These are phyloP conservation scores for Octonoba sinensis DNA, from an alignment of 2,888 invertebrate species.

Conservation along the genomic window DNA sequence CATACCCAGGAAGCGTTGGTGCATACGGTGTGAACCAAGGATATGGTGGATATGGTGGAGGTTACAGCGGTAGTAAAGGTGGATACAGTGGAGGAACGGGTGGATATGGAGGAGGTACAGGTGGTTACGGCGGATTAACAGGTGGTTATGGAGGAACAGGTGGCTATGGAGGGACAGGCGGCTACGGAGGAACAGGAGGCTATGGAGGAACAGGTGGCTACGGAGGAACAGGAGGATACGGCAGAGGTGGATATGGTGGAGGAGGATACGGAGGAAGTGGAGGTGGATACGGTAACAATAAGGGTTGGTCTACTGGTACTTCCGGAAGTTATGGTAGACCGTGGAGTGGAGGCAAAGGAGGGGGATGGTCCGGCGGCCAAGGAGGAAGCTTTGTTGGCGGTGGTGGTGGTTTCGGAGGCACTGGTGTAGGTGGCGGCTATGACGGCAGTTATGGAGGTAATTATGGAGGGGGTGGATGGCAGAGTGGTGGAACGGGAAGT, in stretches of 20 bases:
- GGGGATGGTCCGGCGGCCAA: conserved; percentile 17
- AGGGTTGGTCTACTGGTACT: conserved; percentile 1
- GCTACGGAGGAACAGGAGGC: background rate
- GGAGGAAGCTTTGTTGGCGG: conserved; percentile 23
- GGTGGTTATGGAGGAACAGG: conserved; percentile 4
- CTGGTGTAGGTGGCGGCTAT: conserved; percentile 4
- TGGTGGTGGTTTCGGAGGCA: background rate
- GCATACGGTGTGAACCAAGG: conserved; percentile 2
- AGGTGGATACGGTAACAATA: conserved; percentile 29
- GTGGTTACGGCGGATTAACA: background rate
- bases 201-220: background rate
- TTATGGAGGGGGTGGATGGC: conserved; percentile 12
- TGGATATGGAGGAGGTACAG: conserved; percentile 13
- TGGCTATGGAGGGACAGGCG: conserved; percentile 26
- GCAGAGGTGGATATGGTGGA: background rate
- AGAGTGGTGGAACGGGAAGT: conserved; percentile 14
- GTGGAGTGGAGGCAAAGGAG: background rate
- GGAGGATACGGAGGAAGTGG: conserved; percentile 7
- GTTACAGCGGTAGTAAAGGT: conserved; percentile 41
- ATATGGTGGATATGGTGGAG: conserved; percentile 11
- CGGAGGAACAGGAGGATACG: conserved; percentile 11
- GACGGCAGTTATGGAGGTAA: conserved; percentile 29
- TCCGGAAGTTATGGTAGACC: conserved; percentile 33
- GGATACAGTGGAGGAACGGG: conserved; percentile 28
- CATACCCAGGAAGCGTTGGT: conserved; percentile 15